A percentile compares a stretch with the other conserved stretches of the same genome.
phyloP scores from a whole-genome alignment of 2,888 invertebrate species.

The Hydrotaea diabolus region DNA sequence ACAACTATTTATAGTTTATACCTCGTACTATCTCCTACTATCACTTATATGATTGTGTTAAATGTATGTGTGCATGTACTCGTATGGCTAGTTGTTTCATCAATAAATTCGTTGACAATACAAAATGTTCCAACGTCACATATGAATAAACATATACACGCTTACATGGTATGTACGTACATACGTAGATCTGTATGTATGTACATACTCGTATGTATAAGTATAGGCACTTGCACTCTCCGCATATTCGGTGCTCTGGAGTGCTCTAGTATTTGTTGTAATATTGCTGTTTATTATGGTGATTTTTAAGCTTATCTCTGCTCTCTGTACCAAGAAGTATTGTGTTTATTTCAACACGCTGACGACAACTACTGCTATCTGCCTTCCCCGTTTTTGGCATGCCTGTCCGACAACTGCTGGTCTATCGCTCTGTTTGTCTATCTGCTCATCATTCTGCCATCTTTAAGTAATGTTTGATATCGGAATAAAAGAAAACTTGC shows the following conservation, averaged over 20 bases:
- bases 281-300: slow-evolving; percentile 42
- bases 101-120: slow-evolving; percentile 64
- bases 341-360: slow-evolving; percentile 40
- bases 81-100: slow-evolving; percentile 42
- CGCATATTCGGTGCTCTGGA: not conserved
- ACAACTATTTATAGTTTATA: slow-evolving; percentile 25
- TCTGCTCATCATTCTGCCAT: slow-evolving; percentile 31
- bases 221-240: not conserved
- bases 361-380: not conserved
- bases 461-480: slow-evolving; percentile 44
- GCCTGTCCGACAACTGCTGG: not conserved
- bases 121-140: slow-evolving; percentile 41
- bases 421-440: not conserved
- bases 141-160: not conserved
- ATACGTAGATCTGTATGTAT: not conserved
- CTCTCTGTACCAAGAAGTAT: slow-evolving; percentile 28
- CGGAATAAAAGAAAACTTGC: slow-evolving; percentile 37
- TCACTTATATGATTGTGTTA: slow-evolving; percentile 27
- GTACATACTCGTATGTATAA: not conserved
- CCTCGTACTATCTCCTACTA: slow-evolving; percentile 21
- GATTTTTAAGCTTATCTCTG: slow-evolving; percentile 59
- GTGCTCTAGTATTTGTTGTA: not conserved
- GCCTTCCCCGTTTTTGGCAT: not conserved
- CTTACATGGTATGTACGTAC: not conserved
- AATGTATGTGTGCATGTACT: not conserved